These are phyloP conservation scores for Rhagium mordax DNA, from an alignment of 2,888 invertebrate species.

Conservation along the genomic window DNA sequence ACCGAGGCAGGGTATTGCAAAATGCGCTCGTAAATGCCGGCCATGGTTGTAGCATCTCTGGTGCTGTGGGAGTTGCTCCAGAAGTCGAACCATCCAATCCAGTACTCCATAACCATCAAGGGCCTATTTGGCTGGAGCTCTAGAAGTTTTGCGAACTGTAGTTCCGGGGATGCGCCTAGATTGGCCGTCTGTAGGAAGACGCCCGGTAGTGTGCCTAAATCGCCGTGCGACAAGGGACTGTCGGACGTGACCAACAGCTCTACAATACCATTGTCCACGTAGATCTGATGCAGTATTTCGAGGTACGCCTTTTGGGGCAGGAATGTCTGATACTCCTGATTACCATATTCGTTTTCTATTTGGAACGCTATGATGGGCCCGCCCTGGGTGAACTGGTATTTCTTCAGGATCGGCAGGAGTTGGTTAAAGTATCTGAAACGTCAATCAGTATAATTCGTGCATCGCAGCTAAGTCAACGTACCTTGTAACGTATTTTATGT, in stretches of 20 bases:
- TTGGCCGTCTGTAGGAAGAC: constrained; percentile 49
- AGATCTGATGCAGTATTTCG: constrained; percentile 66
- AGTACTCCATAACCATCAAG: constrained; percentile 75
- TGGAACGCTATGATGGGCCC: constrained; percentile 92
- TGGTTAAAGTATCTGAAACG: constrained; percentile 70
- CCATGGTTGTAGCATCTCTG: constrained; percentile 49
- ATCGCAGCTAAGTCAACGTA: too few relatives aligned
- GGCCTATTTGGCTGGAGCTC: constrained; percentile 62
- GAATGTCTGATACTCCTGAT: constrained; percentile 63
- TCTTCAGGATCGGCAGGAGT: constrained; percentile 71
- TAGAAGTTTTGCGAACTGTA: constrained; percentile 43
- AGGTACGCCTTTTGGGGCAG: constrained; percentile 68
- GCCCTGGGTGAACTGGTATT: constrained; percentile 78
- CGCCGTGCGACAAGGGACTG: constrained; percentile 46
- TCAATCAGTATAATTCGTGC: too few relatives aligned
- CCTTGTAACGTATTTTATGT: constrained; percentile 69
- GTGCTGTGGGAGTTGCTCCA: constrained; percentile 69
- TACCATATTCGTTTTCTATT: constrained; percentile 79
- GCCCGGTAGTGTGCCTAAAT: constrained; percentile 46
- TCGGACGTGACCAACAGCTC: constrained; percentile 73
- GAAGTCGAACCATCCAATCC: constrained; percentile 76
- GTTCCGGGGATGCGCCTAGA: constrained; percentile 43
- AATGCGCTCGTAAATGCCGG: constrained; percentile 55
- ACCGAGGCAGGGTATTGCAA: constrained; percentile 71
- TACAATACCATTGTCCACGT: constrained; percentile 64